Base-by-base conservation (phyloP, 2,113 vertebrate genomes). In the Oenanthe melanoleuca region DNA sequence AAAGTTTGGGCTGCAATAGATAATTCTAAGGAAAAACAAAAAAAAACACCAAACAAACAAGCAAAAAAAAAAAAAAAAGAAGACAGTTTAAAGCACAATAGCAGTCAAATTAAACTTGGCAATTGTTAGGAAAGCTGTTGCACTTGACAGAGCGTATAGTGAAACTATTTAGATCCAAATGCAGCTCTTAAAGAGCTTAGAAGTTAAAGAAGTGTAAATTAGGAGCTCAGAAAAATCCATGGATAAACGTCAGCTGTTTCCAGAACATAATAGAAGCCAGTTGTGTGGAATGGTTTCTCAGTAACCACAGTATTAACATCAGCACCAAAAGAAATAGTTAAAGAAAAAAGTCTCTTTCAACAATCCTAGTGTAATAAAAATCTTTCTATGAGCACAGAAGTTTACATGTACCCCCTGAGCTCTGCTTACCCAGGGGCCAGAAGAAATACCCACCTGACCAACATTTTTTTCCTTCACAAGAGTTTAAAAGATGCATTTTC, bases 401-500 rank as follows among this genome's bases (percentile, higher is more conserved):
- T 25, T 31, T 47, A n/a, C 6, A 20, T 0, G 0, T 28, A 29
- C 4, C 11, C 18, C 25, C 18, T 25, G 9, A 55, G 34, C 25
- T 73, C 45, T 45, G 18, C 23, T 59, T 42, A 50, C 12, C 6
- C 2, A 28, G 12, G 3, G 18, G 2, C 11, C 24, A 63, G 31
- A 1, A 49, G 26, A 57, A 77, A 89, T 56, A 57, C 16, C 25
- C 7, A 4, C 12, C 28, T 8, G 1, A 84, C 10, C 12, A 55
- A 12, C 8, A 33, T 8, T 26, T 18, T 40, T 21, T 40, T 52
- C 8, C 31, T 82, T 61, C 17, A 24, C 7, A 56, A 44, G 18
- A 31, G 24, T 80, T 86, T 59, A 78, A n/a, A 73, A 22, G 7
- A 85, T 75, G 8, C 2, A 26, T 60, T 66, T 86, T 33, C 23